phyloP scores from a whole-genome alignment of 35 echinoderm and acorn worm genomes.

The Hemicentrotus pulcherrimus region DNA sequence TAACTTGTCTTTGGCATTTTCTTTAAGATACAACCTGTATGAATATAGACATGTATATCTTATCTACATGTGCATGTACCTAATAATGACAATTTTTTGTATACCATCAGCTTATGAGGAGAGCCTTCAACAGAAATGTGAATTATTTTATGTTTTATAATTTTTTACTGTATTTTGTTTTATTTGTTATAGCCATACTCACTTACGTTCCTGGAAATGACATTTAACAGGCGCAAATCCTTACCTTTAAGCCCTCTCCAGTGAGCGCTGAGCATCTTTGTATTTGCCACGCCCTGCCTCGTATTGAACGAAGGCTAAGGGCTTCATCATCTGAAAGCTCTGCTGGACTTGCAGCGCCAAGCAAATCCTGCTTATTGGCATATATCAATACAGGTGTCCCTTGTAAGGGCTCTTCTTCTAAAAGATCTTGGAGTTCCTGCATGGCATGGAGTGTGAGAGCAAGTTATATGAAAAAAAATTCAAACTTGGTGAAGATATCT shows the following conservation, averaged over 20 bases:
- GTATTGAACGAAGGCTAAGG: constrained; percentile 29
- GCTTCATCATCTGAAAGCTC: constrained; percentile 37
- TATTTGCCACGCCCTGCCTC: constrained; percentile 77
- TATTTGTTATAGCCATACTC: no score
- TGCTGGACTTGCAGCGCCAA: constrained; percentile 20
- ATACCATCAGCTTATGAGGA: no score
- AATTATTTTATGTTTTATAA: no score
- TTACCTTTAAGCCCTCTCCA: constrained; percentile 82
- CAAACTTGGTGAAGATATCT: neutral
- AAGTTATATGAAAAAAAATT: neutral
- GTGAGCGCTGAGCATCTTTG: constrained; percentile 79
- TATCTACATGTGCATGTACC: no score
- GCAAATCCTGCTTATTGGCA: constrained; percentile 78
- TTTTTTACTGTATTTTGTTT: no score
- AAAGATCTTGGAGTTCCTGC: constrained; percentile 59
- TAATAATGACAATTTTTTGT: no score
- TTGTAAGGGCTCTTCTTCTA: constrained; percentile 60
- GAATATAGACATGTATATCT: no score
- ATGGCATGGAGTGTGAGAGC: neutral
- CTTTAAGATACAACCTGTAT: no score
- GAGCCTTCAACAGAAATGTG: no score
- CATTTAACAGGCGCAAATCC: neutral
- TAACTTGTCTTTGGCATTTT: no score
- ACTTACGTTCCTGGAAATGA: no score
- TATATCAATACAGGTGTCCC: constrained; percentile 63